These are phyloP conservation scores for Sinonovacula constricta DNA, from an alignment of 1,140 invertebrate genomes.

Conservation along the genomic window DNA sequence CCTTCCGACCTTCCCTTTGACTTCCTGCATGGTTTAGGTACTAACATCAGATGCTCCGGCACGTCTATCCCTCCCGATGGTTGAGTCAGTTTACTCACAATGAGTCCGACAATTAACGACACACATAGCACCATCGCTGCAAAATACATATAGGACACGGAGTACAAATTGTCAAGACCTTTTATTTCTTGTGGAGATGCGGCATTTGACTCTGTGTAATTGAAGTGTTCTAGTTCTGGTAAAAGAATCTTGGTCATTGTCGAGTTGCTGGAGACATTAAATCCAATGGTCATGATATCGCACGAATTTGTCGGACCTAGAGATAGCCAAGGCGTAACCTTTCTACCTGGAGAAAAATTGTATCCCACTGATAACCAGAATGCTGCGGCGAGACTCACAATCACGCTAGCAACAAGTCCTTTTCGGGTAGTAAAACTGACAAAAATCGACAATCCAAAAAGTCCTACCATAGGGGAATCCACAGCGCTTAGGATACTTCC, in stretches of 20 bases:
- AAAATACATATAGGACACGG: not conserved
- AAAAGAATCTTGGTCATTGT: not conserved
- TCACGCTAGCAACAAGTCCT: not conserved
- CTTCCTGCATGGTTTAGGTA: too few relatives aligned
- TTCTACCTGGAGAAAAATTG: not conserved
- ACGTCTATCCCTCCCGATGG: too few relatives aligned
- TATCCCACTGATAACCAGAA: slow-evolving; percentile 29
- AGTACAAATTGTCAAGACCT: not conserved
- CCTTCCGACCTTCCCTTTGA: too few relatives aligned
- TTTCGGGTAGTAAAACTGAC: slow-evolving; percentile 8
- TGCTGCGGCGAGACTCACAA: not conserved
- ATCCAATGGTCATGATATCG: not conserved
- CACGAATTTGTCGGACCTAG: slow-evolving; percentile 26
- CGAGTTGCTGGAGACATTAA: not conserved
- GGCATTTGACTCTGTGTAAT: not conserved
- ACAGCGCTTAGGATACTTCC: slow-evolving; percentile 4
- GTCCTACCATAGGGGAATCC: slow-evolving; percentile 6
- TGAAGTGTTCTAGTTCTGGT: not conserved
- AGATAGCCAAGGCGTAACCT: not conserved
- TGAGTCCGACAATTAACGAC: too few relatives aligned
- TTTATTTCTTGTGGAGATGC: not conserved
- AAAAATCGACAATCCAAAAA: slow-evolving; percentile 21
- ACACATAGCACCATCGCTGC: too few relatives aligned
- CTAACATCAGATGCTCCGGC: too few relatives aligned
- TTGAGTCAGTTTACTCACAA: too few relatives aligned